Evolutionary conservation across 2,113 vertebrate genomes (phyloP).

Genomic region (Archocentrus centrarchus): DNA sequence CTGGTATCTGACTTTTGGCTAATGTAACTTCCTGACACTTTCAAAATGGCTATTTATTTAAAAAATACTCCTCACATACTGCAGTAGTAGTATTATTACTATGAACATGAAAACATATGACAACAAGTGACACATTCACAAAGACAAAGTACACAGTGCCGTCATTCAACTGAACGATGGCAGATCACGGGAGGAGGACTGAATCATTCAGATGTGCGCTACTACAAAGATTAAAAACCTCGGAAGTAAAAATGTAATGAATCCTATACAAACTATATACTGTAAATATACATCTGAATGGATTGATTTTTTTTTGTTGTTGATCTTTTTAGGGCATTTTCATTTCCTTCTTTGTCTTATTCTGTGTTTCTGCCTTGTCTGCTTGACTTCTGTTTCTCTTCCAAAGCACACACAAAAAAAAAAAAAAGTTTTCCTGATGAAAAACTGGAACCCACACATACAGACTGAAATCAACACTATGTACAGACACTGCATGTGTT

Average conservation of each 20-base stretch:
- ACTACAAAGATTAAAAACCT: slow-evolving; percentile 55
- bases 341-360: slow-evolving; percentile 10
- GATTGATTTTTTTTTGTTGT: not conserved
- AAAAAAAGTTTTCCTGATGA: slow-evolving; percentile 24
- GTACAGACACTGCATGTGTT: slow-evolving; percentile 69
- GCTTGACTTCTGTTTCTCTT: slow-evolving; percentile 6
- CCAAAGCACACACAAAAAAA: slow-evolving; percentile 29
- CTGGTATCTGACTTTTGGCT: slow-evolving; percentile 49
- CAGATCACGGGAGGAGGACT: slow-evolving; percentile 18
- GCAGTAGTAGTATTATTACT: slow-evolving; percentile 56
- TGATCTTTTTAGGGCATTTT: slow-evolving; percentile 5
- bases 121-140: slow-evolving; percentile 60
- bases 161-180: slow-evolving; percentile 35
- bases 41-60: slow-evolving; percentile 68
- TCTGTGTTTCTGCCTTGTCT: slow-evolving; percentile 13
- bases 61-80: slow-evolving; percentile 65
- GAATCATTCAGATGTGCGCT: slow-evolving; percentile 46
- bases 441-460: slow-evolving; percentile 43
- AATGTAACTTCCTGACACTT: slow-evolving; percentile 54
- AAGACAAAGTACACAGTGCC: slow-evolving; percentile 56
- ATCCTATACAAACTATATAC: slow-evolving; percentile 62
- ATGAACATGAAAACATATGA: slow-evolving; percentile 54
- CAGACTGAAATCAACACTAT: slow-evolving; percentile 60
- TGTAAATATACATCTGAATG: slow-evolving; percentile 51
- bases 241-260: slow-evolving; percentile 49